These are phyloP conservation scores for Iselma pallidipennis DNA, from an alignment of 2,888 invertebrate species.

Conservation along the genomic window DNA sequence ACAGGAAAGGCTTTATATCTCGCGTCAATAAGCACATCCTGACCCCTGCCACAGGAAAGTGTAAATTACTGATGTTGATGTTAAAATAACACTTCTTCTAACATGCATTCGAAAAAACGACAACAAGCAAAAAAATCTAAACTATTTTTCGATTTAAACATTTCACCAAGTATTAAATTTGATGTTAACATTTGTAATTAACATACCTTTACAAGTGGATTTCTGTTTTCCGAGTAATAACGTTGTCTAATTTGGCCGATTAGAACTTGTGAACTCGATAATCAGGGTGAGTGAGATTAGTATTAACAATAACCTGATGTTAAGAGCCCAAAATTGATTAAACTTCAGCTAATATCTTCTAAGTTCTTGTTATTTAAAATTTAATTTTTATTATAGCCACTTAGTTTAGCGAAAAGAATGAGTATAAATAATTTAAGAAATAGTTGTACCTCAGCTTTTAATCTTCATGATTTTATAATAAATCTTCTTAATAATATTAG, in stretches of 20 bases:
- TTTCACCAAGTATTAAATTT: too few relatives aligned
- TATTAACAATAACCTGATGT: background rate
- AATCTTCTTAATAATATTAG: background rate
- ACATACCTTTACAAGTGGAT: background rate
- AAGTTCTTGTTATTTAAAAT: background rate
- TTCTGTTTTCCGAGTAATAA: background rate
- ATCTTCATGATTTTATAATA: constrained; percentile 1
- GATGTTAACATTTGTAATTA: too few relatives aligned
- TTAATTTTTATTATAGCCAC: background rate
- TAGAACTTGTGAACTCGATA: background rate
- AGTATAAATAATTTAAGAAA: background rate
- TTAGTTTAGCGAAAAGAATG: too few relatives aligned
- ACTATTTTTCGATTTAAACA: too few relatives aligned
- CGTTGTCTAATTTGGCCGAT: background rate
- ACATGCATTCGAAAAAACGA: background rate
- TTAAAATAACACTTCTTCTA: background rate
- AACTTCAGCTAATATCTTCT: background rate
- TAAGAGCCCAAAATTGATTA: background rate
- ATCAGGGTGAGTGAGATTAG: background rate
- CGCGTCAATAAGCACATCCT: constrained; percentile 6
- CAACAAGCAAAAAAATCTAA: too few relatives aligned
- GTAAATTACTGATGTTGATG: constrained; percentile 5
- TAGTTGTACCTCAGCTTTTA: background rate
- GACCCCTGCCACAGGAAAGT: background rate
- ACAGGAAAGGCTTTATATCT: constrained; percentile 1